Percentiles rank a stretch among this genome's conserved stretches.
These are phyloP conservation scores for Tragopan temminckii DNA, from an alignment of 2,797 vertebrate species.

Conservation along the genomic window DNA sequence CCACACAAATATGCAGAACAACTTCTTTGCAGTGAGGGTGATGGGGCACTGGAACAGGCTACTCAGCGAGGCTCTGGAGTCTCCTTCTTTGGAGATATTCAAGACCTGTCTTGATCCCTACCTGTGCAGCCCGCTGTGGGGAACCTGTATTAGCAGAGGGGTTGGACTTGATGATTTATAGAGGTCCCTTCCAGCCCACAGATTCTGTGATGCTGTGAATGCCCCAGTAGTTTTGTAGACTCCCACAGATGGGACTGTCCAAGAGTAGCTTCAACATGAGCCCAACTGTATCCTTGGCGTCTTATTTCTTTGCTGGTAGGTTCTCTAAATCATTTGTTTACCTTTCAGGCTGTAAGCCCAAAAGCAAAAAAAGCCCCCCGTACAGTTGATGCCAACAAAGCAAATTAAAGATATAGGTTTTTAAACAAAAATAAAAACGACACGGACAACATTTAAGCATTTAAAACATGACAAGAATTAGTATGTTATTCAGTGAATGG, in stretches of 20 bases:
- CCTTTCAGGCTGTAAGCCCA: not conserved
- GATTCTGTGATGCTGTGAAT: not conserved
- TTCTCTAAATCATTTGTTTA: conserved; percentile 11
- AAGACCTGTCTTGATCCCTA: too few species aligned
- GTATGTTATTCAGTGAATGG: not conserved
- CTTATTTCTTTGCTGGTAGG: not conserved
- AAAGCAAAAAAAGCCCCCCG: not conserved
- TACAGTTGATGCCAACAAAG: not conserved
- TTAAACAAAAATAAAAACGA: conserved; percentile 36
- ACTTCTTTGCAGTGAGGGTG: too few species aligned
- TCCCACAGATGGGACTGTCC: not conserved
- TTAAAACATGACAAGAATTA: not conserved
- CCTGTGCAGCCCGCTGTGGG: too few species aligned
- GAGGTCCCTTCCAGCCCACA: too few species aligned
- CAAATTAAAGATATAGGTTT: conserved; percentile 37
- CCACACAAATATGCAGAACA: too few species aligned
- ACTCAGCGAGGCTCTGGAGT: too few species aligned
- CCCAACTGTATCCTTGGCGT: not conserved
- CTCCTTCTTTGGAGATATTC: too few species aligned
- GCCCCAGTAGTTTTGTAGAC: not conserved
- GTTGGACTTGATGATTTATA: too few species aligned
- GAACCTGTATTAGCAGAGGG: too few species aligned
- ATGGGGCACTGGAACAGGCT: too few species aligned
- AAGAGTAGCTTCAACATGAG: not conserved
- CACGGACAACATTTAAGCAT: not conserved